phyloP scores from a whole-genome alignment of 2,113 vertebrate species.

The Sylvilagus bachmani region DNA sequence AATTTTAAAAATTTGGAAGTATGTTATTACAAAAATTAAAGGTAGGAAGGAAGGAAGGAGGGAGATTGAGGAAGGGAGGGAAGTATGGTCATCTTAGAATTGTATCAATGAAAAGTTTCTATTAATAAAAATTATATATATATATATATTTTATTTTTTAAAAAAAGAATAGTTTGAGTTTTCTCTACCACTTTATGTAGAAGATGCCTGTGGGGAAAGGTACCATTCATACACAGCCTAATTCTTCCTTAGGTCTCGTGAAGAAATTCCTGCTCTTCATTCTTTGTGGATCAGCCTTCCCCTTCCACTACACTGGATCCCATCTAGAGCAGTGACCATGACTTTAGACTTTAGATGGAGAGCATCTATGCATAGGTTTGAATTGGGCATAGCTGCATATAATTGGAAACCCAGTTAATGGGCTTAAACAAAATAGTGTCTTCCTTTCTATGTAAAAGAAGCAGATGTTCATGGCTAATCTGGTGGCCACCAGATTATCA shows the following conservation, averaged over 20 bases:
- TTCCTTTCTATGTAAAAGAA: not conserved
- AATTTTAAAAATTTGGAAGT: no score
- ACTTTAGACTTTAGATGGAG: no score
- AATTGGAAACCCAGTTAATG: not conserved
- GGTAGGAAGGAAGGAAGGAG: no score
- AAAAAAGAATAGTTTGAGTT: not conserved
- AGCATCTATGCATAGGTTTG: not conserved
- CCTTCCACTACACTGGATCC: not conserved
- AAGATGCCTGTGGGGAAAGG: not conserved
- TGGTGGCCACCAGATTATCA: not conserved
- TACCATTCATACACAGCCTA: not conserved
- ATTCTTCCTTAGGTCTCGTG: not conserved
- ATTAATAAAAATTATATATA: no score
- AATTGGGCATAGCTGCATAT: not conserved
- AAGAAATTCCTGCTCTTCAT: not conserved
- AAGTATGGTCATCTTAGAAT: no score
- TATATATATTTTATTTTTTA: no score
- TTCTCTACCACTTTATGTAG: not conserved
- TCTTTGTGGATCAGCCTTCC: not conserved
- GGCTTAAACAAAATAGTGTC: slow-evolving; percentile 2
- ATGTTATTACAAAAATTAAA: no score
- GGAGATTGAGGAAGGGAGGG: no score
- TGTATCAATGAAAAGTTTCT: no score
- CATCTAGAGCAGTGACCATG: not conserved
- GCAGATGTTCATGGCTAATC: not conserved